Evolutionary conservation across 35 echinoderm and acorn worm genomes (phyloP), one percentile per base, ranked within the genome.

Genomic region (Anneissia japonica): DNA sequence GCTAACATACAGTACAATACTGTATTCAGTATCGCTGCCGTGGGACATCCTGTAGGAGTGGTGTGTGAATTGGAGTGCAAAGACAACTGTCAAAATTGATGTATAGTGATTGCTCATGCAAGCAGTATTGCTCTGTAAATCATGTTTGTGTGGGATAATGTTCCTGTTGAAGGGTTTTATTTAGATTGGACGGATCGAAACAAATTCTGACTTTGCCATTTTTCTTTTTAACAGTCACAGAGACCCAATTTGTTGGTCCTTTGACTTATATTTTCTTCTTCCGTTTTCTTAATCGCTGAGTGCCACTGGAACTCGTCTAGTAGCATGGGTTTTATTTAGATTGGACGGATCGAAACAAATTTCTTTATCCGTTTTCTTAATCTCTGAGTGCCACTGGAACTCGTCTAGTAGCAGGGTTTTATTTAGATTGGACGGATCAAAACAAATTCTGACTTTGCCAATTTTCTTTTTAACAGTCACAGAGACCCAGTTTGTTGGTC

Each of bases 241-340:
- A 43, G 40, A 43, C 40, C 40, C 40, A 43, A 43, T 43, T 43
- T 43, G 40, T 43, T 43, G 40, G 40, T 43, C 40, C 40, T 43
- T 43, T 77, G 32, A 83, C 72, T 46, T 80, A 83, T 39, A 31
- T 56, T 46, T 34, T 83, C 21, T 46, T 92, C 35, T 38, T 77
- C 80, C 85, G 88, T 88, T 78, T 81, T 43, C 91, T 16, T 35
- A 26, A 29, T 84, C 80, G 32, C 91, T 51, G 7, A 90, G 80
- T 3, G 92, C 83, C 4, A 91, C 79, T 73, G 92, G 92, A 28
- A 90, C 72, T 83, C 56, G 86, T 39, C 93, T 40, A 14, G 93
- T 80, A 35, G 90, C 46, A 88, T 95, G 81, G 30, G 72, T 51
- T 31, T 45, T 36, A 64, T 84, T 84, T 51, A 84, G 46, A 51